Base-by-base conservation (phyloP, 2,797 vertebrate genomes). In the Eulemur rubriventer region DNA sequence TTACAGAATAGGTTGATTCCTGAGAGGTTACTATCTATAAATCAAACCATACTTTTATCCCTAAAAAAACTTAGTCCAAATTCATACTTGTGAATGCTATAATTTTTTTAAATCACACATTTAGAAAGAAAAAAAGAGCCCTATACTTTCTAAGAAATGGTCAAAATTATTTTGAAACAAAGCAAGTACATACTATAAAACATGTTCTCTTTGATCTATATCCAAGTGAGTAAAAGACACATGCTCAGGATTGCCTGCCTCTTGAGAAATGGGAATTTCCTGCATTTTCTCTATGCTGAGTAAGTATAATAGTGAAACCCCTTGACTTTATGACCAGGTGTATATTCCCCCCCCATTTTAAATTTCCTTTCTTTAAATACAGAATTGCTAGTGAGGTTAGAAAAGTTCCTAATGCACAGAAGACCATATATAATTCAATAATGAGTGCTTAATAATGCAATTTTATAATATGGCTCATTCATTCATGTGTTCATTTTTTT, bases 151-250 rank as follows among this genome's bases (percentile, higher is more conserved):
- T 70, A 93, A 75, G 69, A 93, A 85, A 91, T n/a, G 18, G 14
- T 61, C 43, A 94, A 95, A 90, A 85, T 81, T 87, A 93, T 38
- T 90, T 78, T n/a, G 82, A 97, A 95, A 94, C 88, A 63, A 95
- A 94, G 41, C 35, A 96, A 88, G 26, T 91, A 70, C 63, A 70
- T 70, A 61, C 28, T 43, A 95, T 63, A 85, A 96, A 94, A 38
- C 10, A 86, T 33, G 12, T 79, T 92, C 52, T 96, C 67, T 92
- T 70, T 79, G 46, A 73, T 38, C 33, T 92, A 48, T 55, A 86
- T 30, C 46, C 81, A 92, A 90, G 24, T 67, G 26, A 93, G 13
- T 17, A 84, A 80, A 94, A 88, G 88, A 50, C n/a, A 91, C 2
- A 9, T 11, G 52, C 76, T 96, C 41, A 30, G 26, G 76, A 96